Conservation (phyloP, 2,113 vertebrate genomes). For the Ctenodactylus gundi region DNA sequence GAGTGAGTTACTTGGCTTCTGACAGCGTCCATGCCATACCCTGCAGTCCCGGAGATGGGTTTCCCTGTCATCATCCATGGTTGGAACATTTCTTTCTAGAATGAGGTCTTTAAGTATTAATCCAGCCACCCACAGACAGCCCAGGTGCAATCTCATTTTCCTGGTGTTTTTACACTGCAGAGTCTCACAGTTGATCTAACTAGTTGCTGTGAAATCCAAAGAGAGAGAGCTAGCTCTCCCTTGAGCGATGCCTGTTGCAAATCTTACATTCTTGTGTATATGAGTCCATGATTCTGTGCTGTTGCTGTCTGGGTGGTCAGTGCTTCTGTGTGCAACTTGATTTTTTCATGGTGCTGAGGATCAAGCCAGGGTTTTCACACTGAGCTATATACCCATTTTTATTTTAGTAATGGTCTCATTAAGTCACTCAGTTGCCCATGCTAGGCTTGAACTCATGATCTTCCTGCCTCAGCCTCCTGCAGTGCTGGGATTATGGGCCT, state of each 20-base stretch:
- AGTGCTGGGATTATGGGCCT: too few species aligned
- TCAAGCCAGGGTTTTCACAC: too few species aligned
- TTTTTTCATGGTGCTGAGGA: too few species aligned
- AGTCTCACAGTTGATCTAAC: background rate
- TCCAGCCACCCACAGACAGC: background rate
- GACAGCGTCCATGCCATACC: background rate
- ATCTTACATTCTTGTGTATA: background rate
- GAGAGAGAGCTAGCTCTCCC: background rate
- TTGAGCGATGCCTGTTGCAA: background rate
- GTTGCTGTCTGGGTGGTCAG: background rate
- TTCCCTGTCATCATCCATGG: constrained; percentile 12
- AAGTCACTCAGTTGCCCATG: too few species aligned
- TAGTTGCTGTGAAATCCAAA: constrained; percentile 42
- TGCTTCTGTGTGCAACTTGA: background rate
- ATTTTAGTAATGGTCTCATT: too few species aligned
- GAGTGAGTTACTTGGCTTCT: background rate
- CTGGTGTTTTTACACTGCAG: background rate
- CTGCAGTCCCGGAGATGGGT: background rate
- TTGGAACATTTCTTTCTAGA: background rate
- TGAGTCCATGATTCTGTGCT: constrained; percentile 26
- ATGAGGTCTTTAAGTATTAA: background rate
- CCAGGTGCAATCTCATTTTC: background rate
- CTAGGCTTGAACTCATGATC: too few species aligned
- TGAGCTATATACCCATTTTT: too few species aligned
- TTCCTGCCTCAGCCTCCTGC: too few species aligned